Percentiles rank a stretch among this genome's conserved stretches.
Conservation (phyloP, 2,113 vertebrate genomes). For the Leuciscus idus region DNA sequence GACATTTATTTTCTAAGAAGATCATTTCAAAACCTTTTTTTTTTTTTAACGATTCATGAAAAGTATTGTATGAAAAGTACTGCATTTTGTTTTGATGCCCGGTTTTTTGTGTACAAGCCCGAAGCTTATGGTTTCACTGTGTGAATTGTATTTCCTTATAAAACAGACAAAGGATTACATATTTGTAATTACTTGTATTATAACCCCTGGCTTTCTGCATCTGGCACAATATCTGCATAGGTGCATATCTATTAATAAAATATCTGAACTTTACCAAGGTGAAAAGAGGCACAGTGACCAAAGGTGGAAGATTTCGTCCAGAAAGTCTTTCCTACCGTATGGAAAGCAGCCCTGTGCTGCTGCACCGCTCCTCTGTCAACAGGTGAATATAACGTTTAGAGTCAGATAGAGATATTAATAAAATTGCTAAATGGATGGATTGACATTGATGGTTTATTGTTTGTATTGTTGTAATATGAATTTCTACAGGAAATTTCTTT, state of each 20-base stretch:
- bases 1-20: not conserved
- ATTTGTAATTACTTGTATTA: not conserved
- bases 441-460: not conserved
- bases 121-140: not conserved
- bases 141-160: too few relatives aligned
- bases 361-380: constrained; percentile 95
- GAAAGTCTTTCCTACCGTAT: constrained; percentile 81
- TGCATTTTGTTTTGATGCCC: not conserved
- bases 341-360: constrained; percentile 83
- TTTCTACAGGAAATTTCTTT: not conserved
- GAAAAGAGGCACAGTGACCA: constrained; percentile 86
- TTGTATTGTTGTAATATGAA: not conserved
- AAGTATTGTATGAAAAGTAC: not conserved
- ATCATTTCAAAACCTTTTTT: not conserved
- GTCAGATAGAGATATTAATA: not conserved
- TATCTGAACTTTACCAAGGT: constrained; percentile 73
- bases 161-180: not conserved
- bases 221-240: not conserved
- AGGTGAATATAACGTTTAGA: constrained; percentile 70
- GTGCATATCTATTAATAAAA: not conserved
- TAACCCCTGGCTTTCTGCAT: not conserved
- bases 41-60: too few relatives aligned
- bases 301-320: constrained; percentile 90
- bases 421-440: not conserved
- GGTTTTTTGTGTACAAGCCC: not conserved